Evolutionary conservation across 1,140 invertebrate species (phyloP).

Genomic region (Ptiloglossa arizonensis): DNA sequence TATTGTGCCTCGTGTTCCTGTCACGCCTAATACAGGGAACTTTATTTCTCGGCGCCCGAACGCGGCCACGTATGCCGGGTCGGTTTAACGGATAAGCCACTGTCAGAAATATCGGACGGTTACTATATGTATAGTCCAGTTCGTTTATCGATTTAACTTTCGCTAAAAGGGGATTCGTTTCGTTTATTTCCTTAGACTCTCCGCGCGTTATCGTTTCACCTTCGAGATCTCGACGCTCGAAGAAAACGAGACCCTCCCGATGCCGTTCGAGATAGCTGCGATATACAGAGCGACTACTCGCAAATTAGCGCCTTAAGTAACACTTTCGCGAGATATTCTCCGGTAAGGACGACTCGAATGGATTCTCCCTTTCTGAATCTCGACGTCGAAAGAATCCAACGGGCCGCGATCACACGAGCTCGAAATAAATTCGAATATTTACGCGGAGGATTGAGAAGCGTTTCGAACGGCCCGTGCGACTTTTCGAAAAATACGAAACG

Average conservation of each 20-base stretch:
- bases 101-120: background rate
- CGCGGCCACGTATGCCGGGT: background rate
- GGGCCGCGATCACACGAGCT: too few species aligned
- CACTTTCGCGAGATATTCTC: too few species aligned
- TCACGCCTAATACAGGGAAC: slow-evolving; percentile 26
- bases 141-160: slow-evolving; percentile 27
- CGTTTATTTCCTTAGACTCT: background rate
- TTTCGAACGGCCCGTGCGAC: too few species aligned
- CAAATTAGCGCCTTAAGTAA: background rate
- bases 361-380: too few species aligned
- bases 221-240: background rate
- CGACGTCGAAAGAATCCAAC: too few species aligned
- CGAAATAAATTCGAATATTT: too few species aligned
- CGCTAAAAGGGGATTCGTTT: slow-evolving; percentile 1
- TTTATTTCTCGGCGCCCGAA: slow-evolving; percentile 2
- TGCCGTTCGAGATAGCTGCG: background rate
- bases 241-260: background rate
- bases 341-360: too few species aligned
- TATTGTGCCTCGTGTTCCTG: slow-evolving; percentile 23
- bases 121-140: background rate
- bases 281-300: too few species aligned
- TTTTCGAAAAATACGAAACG: too few species aligned
- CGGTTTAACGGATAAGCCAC: slow-evolving; percentile 12
- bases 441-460: too few species aligned
- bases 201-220: background rate